A percentile compares a stretch with the other conserved stretches of the same genome.
Evolutionary conservation across 2,888 invertebrate species (phyloP).

Genomic region (Torymus texanus): DNA sequence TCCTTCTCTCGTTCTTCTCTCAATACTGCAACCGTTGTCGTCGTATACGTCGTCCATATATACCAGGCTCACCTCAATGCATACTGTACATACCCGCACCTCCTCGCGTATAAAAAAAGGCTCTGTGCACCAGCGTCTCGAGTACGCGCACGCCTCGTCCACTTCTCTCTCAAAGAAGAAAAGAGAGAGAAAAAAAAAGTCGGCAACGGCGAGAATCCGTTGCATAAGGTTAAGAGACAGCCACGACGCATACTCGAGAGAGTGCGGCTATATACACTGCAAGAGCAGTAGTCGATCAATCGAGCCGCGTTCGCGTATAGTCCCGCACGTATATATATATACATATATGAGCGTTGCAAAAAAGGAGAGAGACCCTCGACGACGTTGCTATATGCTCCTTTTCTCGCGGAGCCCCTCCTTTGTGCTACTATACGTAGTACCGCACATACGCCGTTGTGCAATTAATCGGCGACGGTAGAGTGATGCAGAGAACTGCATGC

Average conservation of each 20-base stretch:
- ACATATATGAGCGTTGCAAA: too few species aligned
- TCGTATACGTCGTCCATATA: too few species aligned
- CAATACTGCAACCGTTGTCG: too few species aligned
- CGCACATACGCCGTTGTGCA: slow-evolving; percentile 35
- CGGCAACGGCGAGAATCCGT: slow-evolving; percentile 24
- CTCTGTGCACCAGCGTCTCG: slow-evolving; percentile 20
- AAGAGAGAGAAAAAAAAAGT: slow-evolving; percentile 3
- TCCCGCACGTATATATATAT: too few species aligned
- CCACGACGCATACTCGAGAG: not conserved
- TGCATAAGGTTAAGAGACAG: slow-evolving; percentile 23
- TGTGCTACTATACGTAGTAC: not conserved
- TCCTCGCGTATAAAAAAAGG: slow-evolving; percentile 17
- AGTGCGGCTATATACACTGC: not conserved
- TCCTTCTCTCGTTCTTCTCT: too few species aligned
- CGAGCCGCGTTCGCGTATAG: not conserved
- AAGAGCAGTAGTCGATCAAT: slow-evolving; percentile 29
- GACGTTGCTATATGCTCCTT: not conserved
- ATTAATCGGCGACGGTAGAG: slow-evolving; percentile 41
- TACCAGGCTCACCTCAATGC: slow-evolving; percentile 12
- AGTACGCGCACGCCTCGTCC: slow-evolving; percentile 36
- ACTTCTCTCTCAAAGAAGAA: not conserved
- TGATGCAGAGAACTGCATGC: not conserved
- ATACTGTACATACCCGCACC: not conserved
- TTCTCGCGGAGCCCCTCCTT: not conserved
- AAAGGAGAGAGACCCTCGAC: too few species aligned